Conservation (phyloP, 2,113 vertebrate species). For the Arvicanthis niloticus region DNA sequence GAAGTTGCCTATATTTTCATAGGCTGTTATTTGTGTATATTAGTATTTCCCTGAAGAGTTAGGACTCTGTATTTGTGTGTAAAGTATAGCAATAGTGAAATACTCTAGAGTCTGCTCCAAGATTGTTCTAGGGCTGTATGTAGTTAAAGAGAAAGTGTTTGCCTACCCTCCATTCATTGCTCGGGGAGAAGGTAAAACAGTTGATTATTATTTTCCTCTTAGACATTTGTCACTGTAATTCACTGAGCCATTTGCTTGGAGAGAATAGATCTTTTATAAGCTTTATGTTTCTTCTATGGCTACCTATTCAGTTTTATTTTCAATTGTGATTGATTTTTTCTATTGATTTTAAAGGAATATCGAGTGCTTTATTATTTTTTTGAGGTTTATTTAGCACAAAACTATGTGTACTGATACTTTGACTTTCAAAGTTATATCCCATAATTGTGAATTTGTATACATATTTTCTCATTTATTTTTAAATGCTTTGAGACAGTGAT, state of each 20-base stretch:
- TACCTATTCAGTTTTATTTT: conserved; percentile 6
- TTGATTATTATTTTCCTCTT: conserved; percentile 8
- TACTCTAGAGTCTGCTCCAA: not conserved
- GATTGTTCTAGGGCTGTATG: not conserved
- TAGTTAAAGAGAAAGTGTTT: not conserved
- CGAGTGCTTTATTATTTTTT: not conserved
- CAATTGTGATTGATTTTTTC: not conserved
- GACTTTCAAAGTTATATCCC: not conserved
- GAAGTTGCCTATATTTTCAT: conserved; percentile 2
- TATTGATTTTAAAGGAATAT: conserved; percentile 37
- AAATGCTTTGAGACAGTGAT: not conserved
- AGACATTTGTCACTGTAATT: conserved; percentile 9
- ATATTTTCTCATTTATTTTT: not conserved
- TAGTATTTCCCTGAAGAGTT: conserved; percentile 17
- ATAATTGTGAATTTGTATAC: not conserved
- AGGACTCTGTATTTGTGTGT: not conserved
- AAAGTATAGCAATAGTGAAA: conserved; percentile 5
- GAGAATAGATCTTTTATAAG: not conserved
- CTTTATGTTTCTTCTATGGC: not conserved
- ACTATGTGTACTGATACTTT: not conserved
- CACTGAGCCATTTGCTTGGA: conserved; percentile 28
- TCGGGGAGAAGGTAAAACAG: conserved; percentile 29
- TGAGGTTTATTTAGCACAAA: conserved; percentile 43
- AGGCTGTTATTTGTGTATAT: not conserved
- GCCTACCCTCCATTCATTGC: not conserved